Evolutionary conservation across 2,888 invertebrate genomes (phyloP), one percentile per base, ranked within the genome.

Genomic region (Ommatoiulus sabulosus): DNA sequence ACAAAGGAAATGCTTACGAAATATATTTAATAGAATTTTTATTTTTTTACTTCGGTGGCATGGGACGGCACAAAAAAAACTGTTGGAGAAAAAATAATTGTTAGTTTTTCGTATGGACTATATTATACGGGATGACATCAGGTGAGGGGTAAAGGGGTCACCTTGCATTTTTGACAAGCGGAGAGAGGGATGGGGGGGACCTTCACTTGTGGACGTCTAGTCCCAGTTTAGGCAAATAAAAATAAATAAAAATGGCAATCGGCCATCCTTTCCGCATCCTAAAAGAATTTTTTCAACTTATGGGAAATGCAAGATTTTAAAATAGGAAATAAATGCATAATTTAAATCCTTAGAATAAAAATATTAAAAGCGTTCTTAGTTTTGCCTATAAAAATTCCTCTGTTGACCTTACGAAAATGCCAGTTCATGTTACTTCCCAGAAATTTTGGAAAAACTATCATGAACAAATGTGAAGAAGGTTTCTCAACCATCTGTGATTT

Each of bases 21-120:
- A 72, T 63, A 20, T 72, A 72, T 72, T 72, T 72, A 72, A 24
- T 72, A 72, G 72, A 72, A 24, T 72, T 72, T 24, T 72, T 72
- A 72, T 20, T 72, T 85, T 85, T 85, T 85, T 85, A 85, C 44
- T 85, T 85, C 3, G 44, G 44, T 85, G 17, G 85, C 85, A n/a
- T 85, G 85, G 85, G 85, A 85, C 85, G 85, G 85, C 85, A 85
- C 85, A 44, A 85, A 85, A 44, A 85, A 46, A 85, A 85, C 85
- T 85, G 85, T 85, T 44, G 85, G 85, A 85, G 85, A 46, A 46
- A 85, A 85, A 85, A 85, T 72, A 72, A 72, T 24, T 85, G 85
- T 85, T 85, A 85, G 85, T 85, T 85, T 72, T 85, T 43, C 43
- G 20, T 44, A 85, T 44, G 20, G 44, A 44, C 85, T 85, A 85